A percentile compares a stretch with the other conserved stretches of the same genome.
These are phyloP conservation scores for Oceanodroma tethys DNA, from an alignment of 2,113 vertebrate species.

Conservation along the genomic window DNA sequence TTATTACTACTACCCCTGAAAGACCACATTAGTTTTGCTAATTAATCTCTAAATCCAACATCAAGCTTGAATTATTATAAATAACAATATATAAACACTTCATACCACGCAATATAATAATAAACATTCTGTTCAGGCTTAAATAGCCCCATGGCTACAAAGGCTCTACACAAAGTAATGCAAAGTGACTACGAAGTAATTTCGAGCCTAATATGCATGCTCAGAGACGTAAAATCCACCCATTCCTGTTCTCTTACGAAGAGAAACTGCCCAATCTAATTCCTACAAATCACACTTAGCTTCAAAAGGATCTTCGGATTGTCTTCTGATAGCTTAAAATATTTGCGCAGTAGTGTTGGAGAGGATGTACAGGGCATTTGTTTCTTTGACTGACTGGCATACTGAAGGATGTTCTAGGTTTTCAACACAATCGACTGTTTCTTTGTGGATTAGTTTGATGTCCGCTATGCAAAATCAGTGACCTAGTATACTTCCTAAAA, in stretches of 20 bases:
- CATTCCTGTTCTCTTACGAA: background rate
- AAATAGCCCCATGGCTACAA: background rate
- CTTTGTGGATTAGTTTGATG: background rate
- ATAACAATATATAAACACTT: background rate
- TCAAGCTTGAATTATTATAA: background rate
- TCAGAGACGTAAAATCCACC: constrained; percentile 14
- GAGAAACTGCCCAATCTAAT: background rate
- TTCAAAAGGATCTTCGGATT: constrained; percentile 18
- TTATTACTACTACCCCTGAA: background rate
- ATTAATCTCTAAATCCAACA: constrained; percentile 7
- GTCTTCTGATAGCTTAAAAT: constrained; percentile 8
- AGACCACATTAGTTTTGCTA: background rate
- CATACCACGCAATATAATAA: background rate
- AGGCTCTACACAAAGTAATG: background rate
- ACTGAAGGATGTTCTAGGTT: background rate
- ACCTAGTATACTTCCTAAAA: background rate
- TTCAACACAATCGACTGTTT: background rate
- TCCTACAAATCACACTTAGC: background rate
- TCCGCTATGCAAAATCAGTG: background rate
- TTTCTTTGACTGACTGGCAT: background rate
- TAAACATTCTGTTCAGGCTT: background rate
- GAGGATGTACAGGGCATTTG: background rate
- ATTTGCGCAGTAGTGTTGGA: background rate
- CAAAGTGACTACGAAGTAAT: constrained; percentile 5
- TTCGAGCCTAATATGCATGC: background rate